Base-by-base conservation (phyloP, 2,113 vertebrate genomes). In the Brevimyrus niger region DNA sequence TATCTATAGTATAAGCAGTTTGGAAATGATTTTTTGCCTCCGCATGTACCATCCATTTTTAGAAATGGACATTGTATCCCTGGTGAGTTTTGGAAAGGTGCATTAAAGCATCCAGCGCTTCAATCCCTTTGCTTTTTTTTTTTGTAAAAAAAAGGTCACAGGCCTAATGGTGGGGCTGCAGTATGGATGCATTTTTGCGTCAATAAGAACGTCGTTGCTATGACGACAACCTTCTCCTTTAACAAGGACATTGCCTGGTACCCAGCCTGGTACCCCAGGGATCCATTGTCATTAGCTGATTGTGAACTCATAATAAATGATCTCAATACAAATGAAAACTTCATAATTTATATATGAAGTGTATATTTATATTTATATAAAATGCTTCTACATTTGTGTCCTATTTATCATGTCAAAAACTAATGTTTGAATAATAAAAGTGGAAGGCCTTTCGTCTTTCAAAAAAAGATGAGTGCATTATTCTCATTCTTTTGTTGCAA, bases 151-250 rank as follows among this genome's bases (percentile, higher is more conserved):
- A 65, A 65, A 11, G 51, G 85, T 86, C 27, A 48, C n/a, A 38
- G 50, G 85, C 85, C 85, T 53, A 55, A 87, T 55, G 1, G 89
- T 35, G 35, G 7, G 31, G 23, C 35, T 50, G 21, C 48, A 55
- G 84, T 89, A 91, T 61, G 31, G 27, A 89, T 90, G 87, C 48
- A n/a, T 51, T 55, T 50, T 87, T 87, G 87, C 87, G 58, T 53
- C 65, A 35, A 84, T 48, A 51, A 90, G 93, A 93, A 95, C 95
- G 94, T 84, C 92, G 96, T 96, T 96, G 94, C 92, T 94, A 95
- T 96, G 95, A 95, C 93, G 92, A 96, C 94, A 94, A 89, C 93
- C 93, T 94, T 95, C 93, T 89, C 73, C 91, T 92, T 87, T 87
- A 91, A 91, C 93, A 94, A 94, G 93, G 94, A 93, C 94, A 91